Percentiles rank a stretch among this genome's conserved stretches.
Evolutionary conservation across 1,140 invertebrate genomes (phyloP).

Genomic region (Linepithema humile): DNA sequence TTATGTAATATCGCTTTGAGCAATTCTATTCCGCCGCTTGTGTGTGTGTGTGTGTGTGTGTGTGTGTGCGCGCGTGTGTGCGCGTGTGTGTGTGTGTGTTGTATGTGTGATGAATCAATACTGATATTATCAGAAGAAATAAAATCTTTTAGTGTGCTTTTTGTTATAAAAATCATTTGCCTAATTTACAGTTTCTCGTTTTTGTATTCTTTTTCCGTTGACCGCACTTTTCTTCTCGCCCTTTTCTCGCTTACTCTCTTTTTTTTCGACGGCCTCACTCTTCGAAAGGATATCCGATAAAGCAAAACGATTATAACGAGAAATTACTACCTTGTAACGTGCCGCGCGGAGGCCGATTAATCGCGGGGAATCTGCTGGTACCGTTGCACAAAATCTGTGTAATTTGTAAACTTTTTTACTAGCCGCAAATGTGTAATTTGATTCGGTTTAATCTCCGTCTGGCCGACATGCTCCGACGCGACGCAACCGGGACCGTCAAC

Average conservation of each 20-base stretch:
- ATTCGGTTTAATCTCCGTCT: conserved; percentile 57
- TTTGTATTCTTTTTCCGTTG: not conserved
- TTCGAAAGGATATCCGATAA: conserved; percentile 47
- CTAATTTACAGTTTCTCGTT: not conserved
- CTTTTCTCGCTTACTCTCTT: not conserved
- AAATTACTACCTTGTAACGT: conserved; percentile 53
- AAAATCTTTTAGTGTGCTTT: no score
- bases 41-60: no score
- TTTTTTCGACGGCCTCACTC: not conserved
- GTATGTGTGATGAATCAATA: no score
- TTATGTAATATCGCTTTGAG: not conserved
- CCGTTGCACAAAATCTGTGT: conserved; percentile 57
- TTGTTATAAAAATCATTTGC: no score
- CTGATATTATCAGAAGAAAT: not conserved
- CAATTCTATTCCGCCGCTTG: no score
- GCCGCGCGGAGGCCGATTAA: conserved; percentile 53
- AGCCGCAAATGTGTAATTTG: conserved; percentile 52
- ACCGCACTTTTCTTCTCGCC: not conserved
- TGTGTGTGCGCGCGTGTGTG: no score
- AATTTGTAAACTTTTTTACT: conserved; percentile 56
- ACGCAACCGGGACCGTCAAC: conserved; percentile 27
- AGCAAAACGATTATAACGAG: conserved; percentile 49
- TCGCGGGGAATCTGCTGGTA: conserved; percentile 41
- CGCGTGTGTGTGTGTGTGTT: no score
- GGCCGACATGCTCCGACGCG: conserved; percentile 12